phyloP scores from a whole-genome alignment of 2,888 invertebrate genomes.

The Campoletis raptor region DNA sequence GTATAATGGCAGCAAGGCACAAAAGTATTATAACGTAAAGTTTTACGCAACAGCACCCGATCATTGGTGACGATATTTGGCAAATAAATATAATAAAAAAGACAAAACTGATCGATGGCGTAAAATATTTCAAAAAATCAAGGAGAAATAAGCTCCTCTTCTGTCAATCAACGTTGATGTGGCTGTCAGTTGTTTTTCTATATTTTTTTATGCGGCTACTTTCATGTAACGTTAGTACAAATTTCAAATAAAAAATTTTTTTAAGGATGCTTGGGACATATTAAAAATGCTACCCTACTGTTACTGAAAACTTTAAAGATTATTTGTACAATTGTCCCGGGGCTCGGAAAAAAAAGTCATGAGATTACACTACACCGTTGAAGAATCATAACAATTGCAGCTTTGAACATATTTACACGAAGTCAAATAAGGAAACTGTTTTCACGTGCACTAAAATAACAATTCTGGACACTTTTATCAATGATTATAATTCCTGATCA shows the following conservation, averaged over 20 bases:
- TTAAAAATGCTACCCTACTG: too few relatives aligned
- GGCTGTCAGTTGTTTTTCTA: conserved; percentile 27
- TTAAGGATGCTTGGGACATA: too few relatives aligned
- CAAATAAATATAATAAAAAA: background rate
- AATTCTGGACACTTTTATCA: too few relatives aligned
- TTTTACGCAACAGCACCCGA: conserved; percentile 65
- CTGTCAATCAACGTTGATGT: background rate
- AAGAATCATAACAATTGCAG: too few relatives aligned
- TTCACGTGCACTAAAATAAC: too few relatives aligned
- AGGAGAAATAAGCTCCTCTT: background rate
- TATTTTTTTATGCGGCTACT: background rate
- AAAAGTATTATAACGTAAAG: conserved; percentile 63
- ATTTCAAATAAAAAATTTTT: background rate
- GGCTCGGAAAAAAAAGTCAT: too few relatives aligned
- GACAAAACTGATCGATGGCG: background rate
- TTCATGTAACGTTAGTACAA: background rate
- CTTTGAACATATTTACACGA: too few relatives aligned
- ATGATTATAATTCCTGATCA: too few relatives aligned
- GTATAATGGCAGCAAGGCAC: conserved; percentile 64
- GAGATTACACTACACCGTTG: too few relatives aligned
- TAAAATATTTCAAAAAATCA: conserved; percentile 1
- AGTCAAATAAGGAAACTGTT: too few relatives aligned
- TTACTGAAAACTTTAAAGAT: too few relatives aligned
- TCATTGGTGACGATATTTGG: conserved; percentile 53
- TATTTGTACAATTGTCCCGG: too few relatives aligned